A percentile compares a stretch with the other conserved stretches of the same genome.
These are phyloP conservation scores for Rhea pennata DNA, from an alignment of 2,113 vertebrate species.

Conservation along the genomic window DNA sequence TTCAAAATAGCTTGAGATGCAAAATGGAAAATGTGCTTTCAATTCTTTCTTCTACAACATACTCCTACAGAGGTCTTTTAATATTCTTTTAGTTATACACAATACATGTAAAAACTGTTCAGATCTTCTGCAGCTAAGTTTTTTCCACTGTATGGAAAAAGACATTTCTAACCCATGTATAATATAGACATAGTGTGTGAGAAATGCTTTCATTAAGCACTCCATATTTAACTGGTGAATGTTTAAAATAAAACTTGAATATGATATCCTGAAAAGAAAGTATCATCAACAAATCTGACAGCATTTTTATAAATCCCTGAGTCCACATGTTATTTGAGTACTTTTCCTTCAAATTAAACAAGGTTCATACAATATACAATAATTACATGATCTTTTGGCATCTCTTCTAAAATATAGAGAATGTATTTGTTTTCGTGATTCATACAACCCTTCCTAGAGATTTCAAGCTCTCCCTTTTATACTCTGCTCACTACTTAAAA, in stretches of 20 bases:
- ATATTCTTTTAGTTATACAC: not conserved
- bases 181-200: not conserved
- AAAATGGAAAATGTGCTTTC: not conserved
- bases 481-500: not conserved
- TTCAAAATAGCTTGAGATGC: not conserved
- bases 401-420: not conserved
- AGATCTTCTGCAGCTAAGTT: not conserved
- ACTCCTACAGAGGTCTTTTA: not conserved
- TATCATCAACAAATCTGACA: not conserved
- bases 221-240: not conserved
- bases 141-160: not conserved
- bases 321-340: not conserved
- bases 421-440: not conserved
- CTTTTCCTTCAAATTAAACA: not conserved
- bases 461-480: not conserved
- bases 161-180: not conserved
- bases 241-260: not conserved
- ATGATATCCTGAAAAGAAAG: not conserved
- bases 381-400: not conserved
- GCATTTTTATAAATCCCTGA: not conserved
- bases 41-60: not conserved
- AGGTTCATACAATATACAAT: not conserved
- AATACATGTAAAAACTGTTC: not conserved
- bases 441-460: not conserved
- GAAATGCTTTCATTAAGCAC: not conserved